Base-by-base conservation (phyloP, 35 echinoderm and acorn worm species). In the Patiria miniata region DNA sequence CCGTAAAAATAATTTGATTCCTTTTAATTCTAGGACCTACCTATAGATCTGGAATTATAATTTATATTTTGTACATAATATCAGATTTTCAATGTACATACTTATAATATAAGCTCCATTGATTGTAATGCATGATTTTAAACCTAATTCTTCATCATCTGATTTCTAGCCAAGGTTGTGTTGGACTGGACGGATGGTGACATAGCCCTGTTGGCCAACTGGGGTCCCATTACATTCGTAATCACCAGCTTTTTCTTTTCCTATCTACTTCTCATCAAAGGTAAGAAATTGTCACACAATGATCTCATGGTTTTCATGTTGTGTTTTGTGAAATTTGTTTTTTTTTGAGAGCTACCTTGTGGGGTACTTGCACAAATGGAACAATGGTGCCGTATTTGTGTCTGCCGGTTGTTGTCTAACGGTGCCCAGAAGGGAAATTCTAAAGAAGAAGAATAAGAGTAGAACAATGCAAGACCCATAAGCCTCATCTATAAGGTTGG, bases 221-320 rank as follows among this genome's bases (percentile, higher is more conserved):
- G 93, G 93, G 93, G 93, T 18, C 85, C 88, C 23, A 87, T 95
- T 21, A 79, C 93, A 9, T 95, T 83, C 26, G 51, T 95, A 5
- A 54, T 91, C 2, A 81, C 93, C 14, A 88, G 88, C 21, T 88
- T 91, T 52, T 52, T 88, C 19, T 95, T 95, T 52, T 95, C 93
- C 12, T 95, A 89, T 85, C 60, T 95, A 8, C 60, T 95, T 9
- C 83, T 91, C 76, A 79, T 79, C 32, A 95, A 91, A 91, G 93
- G 93, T 95, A 19, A 83, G 77, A 6, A 57, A 18, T n/a, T 14
- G 54, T 14, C 0, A 0, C 0, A 14, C 22, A 14, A 14, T 18
- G 2, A n/a, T 18, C 15, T 4, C 22, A 18, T n/a, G 54, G 15
- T 57, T 57, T 18, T 57, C 54, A 57, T 1, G 0, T 18, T 57